These are phyloP conservation scores for Chaetodon trifasciatus DNA, from an alignment of 2,797 vertebrate species.

Conservation along the genomic window DNA sequence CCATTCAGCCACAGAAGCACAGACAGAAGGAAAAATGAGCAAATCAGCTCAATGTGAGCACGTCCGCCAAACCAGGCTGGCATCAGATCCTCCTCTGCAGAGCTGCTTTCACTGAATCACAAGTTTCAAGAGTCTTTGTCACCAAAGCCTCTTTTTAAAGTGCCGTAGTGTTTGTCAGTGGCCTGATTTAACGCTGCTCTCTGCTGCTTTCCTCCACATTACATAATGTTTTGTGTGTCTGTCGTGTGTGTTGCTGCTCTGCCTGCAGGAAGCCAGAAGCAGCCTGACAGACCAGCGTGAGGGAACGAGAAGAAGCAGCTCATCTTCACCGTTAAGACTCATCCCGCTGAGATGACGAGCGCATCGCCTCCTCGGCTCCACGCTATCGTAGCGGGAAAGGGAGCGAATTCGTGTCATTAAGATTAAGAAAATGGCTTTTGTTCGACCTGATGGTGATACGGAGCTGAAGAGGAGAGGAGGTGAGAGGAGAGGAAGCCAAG, in stretches of 20 bases:
- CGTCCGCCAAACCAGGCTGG: no score
- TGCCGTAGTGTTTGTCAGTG: not conserved
- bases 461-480: conserved; percentile 26
- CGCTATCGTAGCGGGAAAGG: not conserved
- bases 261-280: conserved; percentile 2
- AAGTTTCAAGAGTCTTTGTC: conserved; percentile 14
- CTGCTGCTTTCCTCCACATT: not conserved
- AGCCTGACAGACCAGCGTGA: conserved; percentile 15
- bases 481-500: conserved; percentile 1
- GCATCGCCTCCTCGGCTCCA: conserved; percentile 14
- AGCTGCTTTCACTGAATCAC: not conserved
- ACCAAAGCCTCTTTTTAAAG: not conserved
- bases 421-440: conserved; percentile 50
- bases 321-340: conserved; percentile 26
- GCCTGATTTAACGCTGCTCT: not conserved
- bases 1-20: no score
- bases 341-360: conserved; percentile 41
- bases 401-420: conserved; percentile 17
- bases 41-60: no score
- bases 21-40: no score
- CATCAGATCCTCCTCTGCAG: conserved; percentile 8
- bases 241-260: not conserved
- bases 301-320: conserved; percentile 22
- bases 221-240: not conserved
- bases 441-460: conserved; percentile 19